Percentiles rank a stretch among this genome's conserved stretches.
These are phyloP conservation scores for Turritopsis rubra DNA, from an alignment of 30 jellyfish, hydroid and myxozoan species.

Conservation along the genomic window DNA sequence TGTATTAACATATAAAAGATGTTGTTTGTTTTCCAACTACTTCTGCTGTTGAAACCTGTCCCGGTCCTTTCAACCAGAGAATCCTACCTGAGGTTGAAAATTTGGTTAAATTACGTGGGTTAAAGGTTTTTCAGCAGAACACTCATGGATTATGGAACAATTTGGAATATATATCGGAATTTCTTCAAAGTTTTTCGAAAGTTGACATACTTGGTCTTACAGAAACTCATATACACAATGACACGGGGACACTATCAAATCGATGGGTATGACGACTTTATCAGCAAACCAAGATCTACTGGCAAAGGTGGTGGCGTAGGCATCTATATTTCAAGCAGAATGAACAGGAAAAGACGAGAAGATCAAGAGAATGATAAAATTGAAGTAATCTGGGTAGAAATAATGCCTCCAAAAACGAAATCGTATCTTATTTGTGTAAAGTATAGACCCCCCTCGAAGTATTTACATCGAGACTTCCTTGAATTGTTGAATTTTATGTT, in stretches of 20 bases:
- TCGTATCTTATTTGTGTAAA: too few relatives aligned
- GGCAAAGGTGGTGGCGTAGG: slow-evolving; percentile 70
- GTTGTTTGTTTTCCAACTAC: too few relatives aligned
- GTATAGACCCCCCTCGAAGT: too few relatives aligned
- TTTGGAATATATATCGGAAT: slow-evolving; percentile 28
- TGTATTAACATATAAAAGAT: too few relatives aligned
- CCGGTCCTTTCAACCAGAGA: not conserved
- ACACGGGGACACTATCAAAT: slow-evolving; percentile 25
- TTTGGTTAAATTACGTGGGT: slow-evolving; percentile 21
- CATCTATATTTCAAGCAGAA: slow-evolving; percentile 38
- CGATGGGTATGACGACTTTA: slow-evolving; percentile 54
- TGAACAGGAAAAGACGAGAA: slow-evolving; percentile 47
- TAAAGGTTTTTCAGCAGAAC: slow-evolving; percentile 48
- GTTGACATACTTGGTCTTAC: slow-evolving; percentile 39
- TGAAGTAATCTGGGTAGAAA: too few relatives aligned
- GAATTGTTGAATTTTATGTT: too few relatives aligned
- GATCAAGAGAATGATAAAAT: too few relatives aligned
- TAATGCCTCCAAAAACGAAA: too few relatives aligned
- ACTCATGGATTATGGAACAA: slow-evolving; percentile 59
- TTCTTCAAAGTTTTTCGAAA: slow-evolving; percentile 43
- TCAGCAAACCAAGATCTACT: slow-evolving; percentile 43
- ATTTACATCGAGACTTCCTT: too few relatives aligned
- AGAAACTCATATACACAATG: slow-evolving; percentile 47
- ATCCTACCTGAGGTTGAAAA: not conserved
- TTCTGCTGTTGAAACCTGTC: not conserved